Conservation (phyloP, 92 coral and sea anemone genomes). For the Ricordea florida region DNA sequence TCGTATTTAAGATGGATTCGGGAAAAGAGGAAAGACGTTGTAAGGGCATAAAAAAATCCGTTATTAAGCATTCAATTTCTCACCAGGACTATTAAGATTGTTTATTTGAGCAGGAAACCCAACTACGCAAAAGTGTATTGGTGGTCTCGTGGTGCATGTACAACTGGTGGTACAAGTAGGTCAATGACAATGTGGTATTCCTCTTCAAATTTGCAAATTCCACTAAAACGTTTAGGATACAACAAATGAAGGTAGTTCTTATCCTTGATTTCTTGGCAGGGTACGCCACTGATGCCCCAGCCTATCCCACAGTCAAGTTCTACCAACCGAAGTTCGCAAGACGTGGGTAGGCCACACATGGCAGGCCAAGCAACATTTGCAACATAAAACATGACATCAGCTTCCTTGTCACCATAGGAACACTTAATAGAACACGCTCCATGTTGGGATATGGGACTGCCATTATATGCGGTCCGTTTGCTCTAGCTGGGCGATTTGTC, state of each 20-base stretch:
- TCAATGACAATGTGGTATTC: conserved; percentile 25
- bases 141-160: conserved; percentile 42
- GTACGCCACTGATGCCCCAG: not conserved
- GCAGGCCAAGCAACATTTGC: conserved; percentile 37
- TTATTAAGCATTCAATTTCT: no score
- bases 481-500: not conserved
- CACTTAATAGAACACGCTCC: conserved; percentile 11
- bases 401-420: conserved; percentile 1
- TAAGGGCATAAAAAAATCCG: no score
- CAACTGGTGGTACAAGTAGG: conserved; percentile 35
- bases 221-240: conserved; percentile 6
- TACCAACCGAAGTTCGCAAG: conserved; percentile 15
- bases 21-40: no score
- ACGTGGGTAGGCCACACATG: conserved; percentile 36
- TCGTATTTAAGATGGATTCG: no score
- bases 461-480: conserved; percentile 31
- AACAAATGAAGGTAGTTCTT: not conserved
- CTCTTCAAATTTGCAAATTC: conserved; percentile 29
- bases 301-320: conserved; percentile 10
- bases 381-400: conserved; percentile 36
- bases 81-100: no score
- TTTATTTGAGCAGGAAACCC: no score
- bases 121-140: no score
- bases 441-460: conserved; percentile 12
- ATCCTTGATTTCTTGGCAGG: not conserved